phyloP scores from a whole-genome alignment of 2,888 invertebrate species.

The Biston stratarius region DNA sequence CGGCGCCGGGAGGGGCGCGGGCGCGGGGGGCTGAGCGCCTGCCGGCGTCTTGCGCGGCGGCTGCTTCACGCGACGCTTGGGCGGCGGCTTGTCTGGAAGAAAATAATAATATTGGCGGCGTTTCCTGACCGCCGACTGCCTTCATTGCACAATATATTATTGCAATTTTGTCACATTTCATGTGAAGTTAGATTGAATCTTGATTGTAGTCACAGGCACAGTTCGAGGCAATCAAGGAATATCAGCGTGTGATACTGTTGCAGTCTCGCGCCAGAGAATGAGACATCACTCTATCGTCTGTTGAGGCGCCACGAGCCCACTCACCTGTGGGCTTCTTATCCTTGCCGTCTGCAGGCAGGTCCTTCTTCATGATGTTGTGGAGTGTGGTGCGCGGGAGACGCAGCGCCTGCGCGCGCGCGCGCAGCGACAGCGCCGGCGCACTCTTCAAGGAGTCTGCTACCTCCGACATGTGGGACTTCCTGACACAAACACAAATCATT shows the following conservation, averaged over 20 bases:
- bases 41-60: conserved; percentile 26
- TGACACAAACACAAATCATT: conserved; percentile 18
- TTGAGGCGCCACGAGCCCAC: not conserved
- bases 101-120: too few species aligned
- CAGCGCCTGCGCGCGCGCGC: conserved; percentile 69
- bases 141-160: too few species aligned
- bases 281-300: too few species aligned
- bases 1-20: conserved; percentile 9
- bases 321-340: conserved; percentile 14
- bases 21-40: conserved; percentile 16
- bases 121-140: too few species aligned
- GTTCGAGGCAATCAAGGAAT: too few species aligned
- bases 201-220: too few species aligned
- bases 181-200: too few species aligned
- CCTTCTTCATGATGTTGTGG: conserved; percentile 68
- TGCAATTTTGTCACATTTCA: too few species aligned
- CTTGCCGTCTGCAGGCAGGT: conserved; percentile 45
- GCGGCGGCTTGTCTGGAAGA: conserved; percentile 28
- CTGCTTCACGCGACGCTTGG: conserved; percentile 38
- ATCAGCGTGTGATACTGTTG: too few species aligned
- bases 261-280: too few species aligned
- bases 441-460: conserved; percentile 68
- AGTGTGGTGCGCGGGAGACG: conserved; percentile 71
- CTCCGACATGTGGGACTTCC: conserved; percentile 60
- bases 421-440: conserved; percentile 69